A percentile compares a stretch with the other conserved stretches of the same genome.
phyloP scores from a whole-genome alignment of 2,888 invertebrate genomes.

The Trissolcus japonicus region DNA sequence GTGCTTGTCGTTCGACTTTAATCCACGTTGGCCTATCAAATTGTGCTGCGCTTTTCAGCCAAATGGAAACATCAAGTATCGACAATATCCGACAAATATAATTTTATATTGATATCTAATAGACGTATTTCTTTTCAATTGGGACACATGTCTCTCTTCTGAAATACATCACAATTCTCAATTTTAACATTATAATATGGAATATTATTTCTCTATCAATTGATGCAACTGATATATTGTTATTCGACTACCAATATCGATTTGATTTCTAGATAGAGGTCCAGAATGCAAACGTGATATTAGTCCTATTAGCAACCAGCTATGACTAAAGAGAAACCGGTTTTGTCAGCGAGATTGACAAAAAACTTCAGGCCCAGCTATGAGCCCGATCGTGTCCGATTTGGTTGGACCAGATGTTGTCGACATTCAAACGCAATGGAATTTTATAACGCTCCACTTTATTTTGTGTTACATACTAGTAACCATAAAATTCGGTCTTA shows the following conservation, averaged over 20 bases:
- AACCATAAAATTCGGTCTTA: slow-evolving; percentile 19
- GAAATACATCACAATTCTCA: background rate
- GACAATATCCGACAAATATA: slow-evolving; percentile 22
- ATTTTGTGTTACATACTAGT: slow-evolving; percentile 26
- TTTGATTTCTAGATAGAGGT: slow-evolving; percentile 32
- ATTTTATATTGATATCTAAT: background rate
- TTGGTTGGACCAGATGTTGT: slow-evolving; percentile 29
- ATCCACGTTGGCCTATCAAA: slow-evolving; percentile 44
- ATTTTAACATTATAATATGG: background rate
- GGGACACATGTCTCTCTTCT: background rate
- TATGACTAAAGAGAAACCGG: slow-evolving; percentile 45
- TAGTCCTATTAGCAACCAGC: slow-evolving; percentile 42
- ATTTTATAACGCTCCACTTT: slow-evolving; percentile 24
- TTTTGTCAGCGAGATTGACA: slow-evolving; percentile 25
- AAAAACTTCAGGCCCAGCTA: slow-evolving; percentile 15
- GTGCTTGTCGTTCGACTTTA: slow-evolving; percentile 50
- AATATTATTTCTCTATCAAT: background rate
- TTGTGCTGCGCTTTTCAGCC: slow-evolving; percentile 38
- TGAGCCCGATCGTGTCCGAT: slow-evolving; percentile 37
- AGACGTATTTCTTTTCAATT: background rate
- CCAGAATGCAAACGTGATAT: slow-evolving; percentile 49
- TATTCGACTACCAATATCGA: slow-evolving; percentile 39
- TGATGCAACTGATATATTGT: background rate
- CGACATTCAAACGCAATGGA: slow-evolving; percentile 26
- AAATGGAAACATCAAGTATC: slow-evolving; percentile 42